Evolutionary conservation across 2,113 vertebrate species (phyloP).

Genomic region (Scatophagus argus): DNA sequence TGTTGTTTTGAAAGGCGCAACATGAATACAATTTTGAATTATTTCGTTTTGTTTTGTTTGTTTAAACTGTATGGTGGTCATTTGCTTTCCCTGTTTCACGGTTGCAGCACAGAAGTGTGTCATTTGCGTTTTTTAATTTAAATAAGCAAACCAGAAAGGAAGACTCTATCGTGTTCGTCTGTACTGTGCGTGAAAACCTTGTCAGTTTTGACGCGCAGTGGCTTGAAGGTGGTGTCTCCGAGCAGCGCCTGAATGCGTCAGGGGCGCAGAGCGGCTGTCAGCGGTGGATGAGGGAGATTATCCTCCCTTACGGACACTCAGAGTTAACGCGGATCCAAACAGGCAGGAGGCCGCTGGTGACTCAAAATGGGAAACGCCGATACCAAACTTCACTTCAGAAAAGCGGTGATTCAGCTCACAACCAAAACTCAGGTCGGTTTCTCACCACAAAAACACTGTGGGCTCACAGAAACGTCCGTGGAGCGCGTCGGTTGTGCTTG

Average conservation of each 20-base stretch:
- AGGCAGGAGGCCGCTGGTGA: neutral
- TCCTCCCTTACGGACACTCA: neutral
- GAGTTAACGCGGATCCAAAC: neutral
- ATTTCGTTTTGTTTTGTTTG: neutral
- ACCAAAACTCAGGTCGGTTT: slow-evolving; percentile 91
- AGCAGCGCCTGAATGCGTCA: slow-evolving; percentile 19
- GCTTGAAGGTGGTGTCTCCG: neutral
- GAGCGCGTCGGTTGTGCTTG: slow-evolving; percentile 1
- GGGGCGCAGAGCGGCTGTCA: slow-evolving; percentile 12
- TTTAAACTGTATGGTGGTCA: neutral
- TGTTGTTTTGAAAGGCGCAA: neutral
- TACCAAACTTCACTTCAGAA: slow-evolving; percentile 96
- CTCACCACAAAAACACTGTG: fast-evolving
- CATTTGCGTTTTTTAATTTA: no score
- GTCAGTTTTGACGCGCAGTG: fast-evolving
- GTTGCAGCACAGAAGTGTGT: no score
- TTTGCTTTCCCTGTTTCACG: no score
- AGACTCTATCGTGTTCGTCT: no score
- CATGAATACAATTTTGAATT: neutral
- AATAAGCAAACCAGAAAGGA: no score
- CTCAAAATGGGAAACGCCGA: slow-evolving; percentile 91
- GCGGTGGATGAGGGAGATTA: slow-evolving; percentile 49
- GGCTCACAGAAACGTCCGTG: fast-evolving
- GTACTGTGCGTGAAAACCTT: no score
- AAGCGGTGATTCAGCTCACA: slow-evolving; percentile 97